Base-by-base conservation (phyloP, 2,888 invertebrate genomes). In the Glaucopsyche alexis region DNA sequence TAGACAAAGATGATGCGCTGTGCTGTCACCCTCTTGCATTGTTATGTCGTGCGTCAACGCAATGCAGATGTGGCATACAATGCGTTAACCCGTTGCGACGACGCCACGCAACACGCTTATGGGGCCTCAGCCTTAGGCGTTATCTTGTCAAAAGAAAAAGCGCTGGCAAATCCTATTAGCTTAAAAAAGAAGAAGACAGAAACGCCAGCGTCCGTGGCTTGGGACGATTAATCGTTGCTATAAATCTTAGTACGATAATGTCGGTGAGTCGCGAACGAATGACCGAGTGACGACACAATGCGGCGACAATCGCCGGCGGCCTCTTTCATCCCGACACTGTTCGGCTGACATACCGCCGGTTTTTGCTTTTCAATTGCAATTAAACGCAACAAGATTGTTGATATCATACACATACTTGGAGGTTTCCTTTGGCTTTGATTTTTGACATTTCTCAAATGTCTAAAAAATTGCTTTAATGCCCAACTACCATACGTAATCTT, bases 271-370 rank as follows among this genome's bases (percentile, higher is more conserved):
- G 60, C 29, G 60, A 60, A 60, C 60, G 60, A 60, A 83, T 89
- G 91, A 92, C 92, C 92, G 89, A 92, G 88, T 90, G 90, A 88
- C 89, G 91, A 89, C 88, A 91, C 92, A 90, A 92, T 90, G 90
- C 91, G 80, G 85, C 86, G 91, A 90, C 92, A 91, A 91, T 90
- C 91, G 90, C 79, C 84, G 88, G 91, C 91, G 91, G 91, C 76
- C 75, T 80, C 89, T 92, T 92, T 92, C 89, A 92, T 92, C 91
- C 85, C 86, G 89, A 91, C 91, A 91, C 92, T 90, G 77, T 79
- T 84, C 81, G 78, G 84, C 79, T 85, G 81, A 80, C 60, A 55
- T 55, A 55, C 55, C 82, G 83, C 78, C 83, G 77, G 8, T 65
- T 65, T 69, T 69, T 69, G 69, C 69, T 69, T 69, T 69, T 69